These are phyloP conservation scores for Zelostemma sp. DNA, from an alignment of 1,140 invertebrate genomes.

Conservation along the genomic window DNA sequence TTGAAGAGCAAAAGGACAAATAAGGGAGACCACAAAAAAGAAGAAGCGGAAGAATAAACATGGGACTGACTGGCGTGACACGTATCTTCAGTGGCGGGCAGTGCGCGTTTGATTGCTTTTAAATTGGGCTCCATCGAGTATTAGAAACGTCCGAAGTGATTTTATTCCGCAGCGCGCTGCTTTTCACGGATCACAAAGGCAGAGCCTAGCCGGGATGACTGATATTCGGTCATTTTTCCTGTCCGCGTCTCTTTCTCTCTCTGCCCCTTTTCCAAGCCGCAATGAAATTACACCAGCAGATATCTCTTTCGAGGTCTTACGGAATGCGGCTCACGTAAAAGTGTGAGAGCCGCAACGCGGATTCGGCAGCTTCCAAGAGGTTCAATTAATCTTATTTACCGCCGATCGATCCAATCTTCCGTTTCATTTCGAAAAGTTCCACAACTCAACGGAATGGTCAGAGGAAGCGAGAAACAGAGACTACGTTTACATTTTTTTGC, in stretches of 20 bases:
- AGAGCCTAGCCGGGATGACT: no score
- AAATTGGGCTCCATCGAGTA: conserved; percentile 44
- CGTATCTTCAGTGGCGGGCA: neutral
- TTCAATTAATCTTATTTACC: conserved; percentile 23
- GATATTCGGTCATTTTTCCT: no score
- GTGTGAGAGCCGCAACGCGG: conserved; percentile 5
- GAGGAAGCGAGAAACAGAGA: neutral
- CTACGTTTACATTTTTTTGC: neutral
- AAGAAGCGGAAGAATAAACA: neutral
- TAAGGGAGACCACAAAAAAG: no score
- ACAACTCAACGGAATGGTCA: neutral
- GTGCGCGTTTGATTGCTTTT: conserved; percentile 40
- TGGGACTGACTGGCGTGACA: conserved; percentile 6
- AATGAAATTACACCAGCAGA: neutral
- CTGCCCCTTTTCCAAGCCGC: neutral
- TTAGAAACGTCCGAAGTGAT: neutral
- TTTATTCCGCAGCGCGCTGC: neutral
- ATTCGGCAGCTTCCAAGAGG: neutral
- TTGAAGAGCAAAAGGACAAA: neutral
- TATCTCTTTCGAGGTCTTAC: neutral
- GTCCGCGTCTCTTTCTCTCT: neutral
- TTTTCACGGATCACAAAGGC: neutral
- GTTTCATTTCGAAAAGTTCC: conserved; percentile 5
- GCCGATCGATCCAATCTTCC: conserved; percentile 6
- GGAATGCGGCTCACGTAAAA: conserved; percentile 8